These are phyloP conservation scores for Amphibalanus amphitrite DNA, from an alignment of 1,140 invertebrate species.

Conservation along the genomic window DNA sequence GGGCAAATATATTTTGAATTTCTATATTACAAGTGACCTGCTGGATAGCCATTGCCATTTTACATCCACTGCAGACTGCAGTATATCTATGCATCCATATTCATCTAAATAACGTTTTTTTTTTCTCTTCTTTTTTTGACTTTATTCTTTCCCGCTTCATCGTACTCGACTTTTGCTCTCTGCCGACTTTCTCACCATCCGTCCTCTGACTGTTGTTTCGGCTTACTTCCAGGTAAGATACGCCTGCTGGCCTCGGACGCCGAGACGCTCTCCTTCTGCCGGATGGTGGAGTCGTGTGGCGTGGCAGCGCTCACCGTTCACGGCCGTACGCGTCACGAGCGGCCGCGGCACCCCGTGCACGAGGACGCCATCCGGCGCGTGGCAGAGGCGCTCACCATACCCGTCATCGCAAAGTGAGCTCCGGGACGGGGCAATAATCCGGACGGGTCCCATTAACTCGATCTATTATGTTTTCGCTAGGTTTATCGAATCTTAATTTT, in stretches of 20 bases:
- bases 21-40: too few species aligned
- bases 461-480: constrained; percentile 13
- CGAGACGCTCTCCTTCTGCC: constrained; percentile 55
- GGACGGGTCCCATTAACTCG: too few species aligned
- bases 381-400: constrained; percentile 54
- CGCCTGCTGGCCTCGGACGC: constrained; percentile 44
- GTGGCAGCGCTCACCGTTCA: constrained; percentile 86
- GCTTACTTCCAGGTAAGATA: constrained; percentile 63
- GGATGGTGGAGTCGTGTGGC: constrained; percentile 60
- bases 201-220: not conserved
- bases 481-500: not conserved
- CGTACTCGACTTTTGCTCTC: too few species aligned
- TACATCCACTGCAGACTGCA: too few species aligned
- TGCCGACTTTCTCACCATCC: too few species aligned
- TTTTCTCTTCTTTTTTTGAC: not conserved
- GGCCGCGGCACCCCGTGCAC: constrained; percentile 68
- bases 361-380: constrained; percentile 57
- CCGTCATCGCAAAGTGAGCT: constrained; percentile 89
- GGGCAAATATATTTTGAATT: too few species aligned
- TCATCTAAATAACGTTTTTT: too few species aligned
- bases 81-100: too few species aligned
- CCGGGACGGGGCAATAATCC: too few species aligned
- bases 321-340: constrained; percentile 68
- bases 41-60: too few species aligned
- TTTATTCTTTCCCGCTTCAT: too few species aligned